Evolutionary conservation across 2,888 invertebrate species (phyloP).

Genomic region (Bombylius major): DNA sequence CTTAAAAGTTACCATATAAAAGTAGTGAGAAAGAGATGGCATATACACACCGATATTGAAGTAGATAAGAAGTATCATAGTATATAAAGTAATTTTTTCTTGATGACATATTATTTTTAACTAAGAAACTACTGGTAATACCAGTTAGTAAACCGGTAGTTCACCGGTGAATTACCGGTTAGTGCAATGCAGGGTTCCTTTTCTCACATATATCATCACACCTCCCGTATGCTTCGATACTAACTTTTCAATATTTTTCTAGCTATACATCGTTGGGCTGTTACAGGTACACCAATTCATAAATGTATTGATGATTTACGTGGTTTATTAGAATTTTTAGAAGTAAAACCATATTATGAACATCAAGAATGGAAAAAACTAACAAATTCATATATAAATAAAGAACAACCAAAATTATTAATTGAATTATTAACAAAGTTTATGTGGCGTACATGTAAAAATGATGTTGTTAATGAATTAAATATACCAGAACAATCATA

Average conservation of each 20-base stretch:
- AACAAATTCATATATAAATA: slow-evolving; percentile 1
- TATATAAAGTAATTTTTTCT: too few species aligned
- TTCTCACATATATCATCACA: too few species aligned
- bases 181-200: too few species aligned
- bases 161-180: too few species aligned
- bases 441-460: slow-evolving; percentile 59
- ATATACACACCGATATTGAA: too few species aligned
- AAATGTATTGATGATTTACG: slow-evolving; percentile 41
- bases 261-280: slow-evolving; percentile 56
- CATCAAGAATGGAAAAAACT: slow-evolving; percentile 24
- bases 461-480: slow-evolving; percentile 52
- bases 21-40: too few species aligned
- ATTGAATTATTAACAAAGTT: slow-evolving; percentile 41
- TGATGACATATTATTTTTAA: too few species aligned
- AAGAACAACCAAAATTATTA: slow-evolving; percentile 22
- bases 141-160: too few species aligned
- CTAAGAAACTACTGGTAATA: too few species aligned
- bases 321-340: slow-evolving; percentile 32
- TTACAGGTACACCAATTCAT: slow-evolving; percentile 62
- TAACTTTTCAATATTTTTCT: slow-evolving; percentile 3
- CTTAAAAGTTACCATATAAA: too few species aligned
- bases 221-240: not conserved
- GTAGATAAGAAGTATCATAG: too few species aligned
- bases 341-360: slow-evolving; percentile 27
- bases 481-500: slow-evolving; percentile 51